Conservation (phyloP, 2,797 vertebrate genomes). For the Holocentrus rufus region DNA sequence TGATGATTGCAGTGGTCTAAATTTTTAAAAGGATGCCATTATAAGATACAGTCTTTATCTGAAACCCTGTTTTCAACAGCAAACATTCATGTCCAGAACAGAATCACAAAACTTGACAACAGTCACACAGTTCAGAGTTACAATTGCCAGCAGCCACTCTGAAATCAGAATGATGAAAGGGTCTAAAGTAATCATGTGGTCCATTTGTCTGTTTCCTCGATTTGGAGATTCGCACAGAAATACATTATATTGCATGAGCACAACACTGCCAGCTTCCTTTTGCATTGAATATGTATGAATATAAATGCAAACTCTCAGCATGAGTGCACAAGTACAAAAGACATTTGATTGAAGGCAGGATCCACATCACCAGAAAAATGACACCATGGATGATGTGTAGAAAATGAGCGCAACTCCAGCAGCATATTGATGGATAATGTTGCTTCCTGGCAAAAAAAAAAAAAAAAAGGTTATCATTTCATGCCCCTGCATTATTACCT, state of each 20-base stretch:
- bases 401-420: slow-evolving; percentile 44
- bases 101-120: slow-evolving; percentile 21
- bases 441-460: slow-evolving; percentile 14
- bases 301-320: slow-evolving; percentile 68
- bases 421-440: slow-evolving; percentile 54
- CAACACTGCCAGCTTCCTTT: slow-evolving; percentile 21
- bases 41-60: slow-evolving; percentile 17
- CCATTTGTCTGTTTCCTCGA: slow-evolving; percentile 49
- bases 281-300: slow-evolving; percentile 69
- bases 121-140: slow-evolving; percentile 15
- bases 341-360: slow-evolving; percentile 64
- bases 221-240: slow-evolving; percentile 34
- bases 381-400: slow-evolving; percentile 56
- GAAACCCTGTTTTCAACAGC: background rate
- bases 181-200: slow-evolving; percentile 54
- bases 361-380: slow-evolving; percentile 53
- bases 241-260: slow-evolving; percentile 29
- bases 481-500: slow-evolving; percentile 34
- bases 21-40: background rate
- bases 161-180: slow-evolving; percentile 38
- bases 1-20: slow-evolving; percentile 11
- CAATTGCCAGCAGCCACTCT: slow-evolving; percentile 36
- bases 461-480: slow-evolving; percentile 41
- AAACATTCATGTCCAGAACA: background rate
- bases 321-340: slow-evolving; percentile 59